phyloP scores from a whole-genome alignment of 2,113 vertebrate species.

The Platysteira castanea region DNA sequence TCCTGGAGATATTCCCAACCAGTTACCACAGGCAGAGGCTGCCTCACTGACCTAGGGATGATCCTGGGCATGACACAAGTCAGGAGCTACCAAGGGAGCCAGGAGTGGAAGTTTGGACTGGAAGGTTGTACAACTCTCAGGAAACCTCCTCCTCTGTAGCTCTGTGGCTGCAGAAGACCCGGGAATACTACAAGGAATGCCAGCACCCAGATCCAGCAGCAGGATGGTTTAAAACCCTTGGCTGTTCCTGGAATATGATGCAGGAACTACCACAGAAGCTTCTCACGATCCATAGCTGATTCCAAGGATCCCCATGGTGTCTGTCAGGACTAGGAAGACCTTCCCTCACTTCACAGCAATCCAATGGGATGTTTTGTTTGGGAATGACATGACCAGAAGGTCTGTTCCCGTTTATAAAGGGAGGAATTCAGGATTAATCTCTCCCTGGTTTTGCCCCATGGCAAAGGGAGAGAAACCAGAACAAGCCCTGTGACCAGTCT shows the following conservation, averaged over 20 bases:
- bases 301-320: neutral
- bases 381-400: neutral
- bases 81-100: neutral
- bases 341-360: neutral
- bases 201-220: neutral
- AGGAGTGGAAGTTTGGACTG: neutral
- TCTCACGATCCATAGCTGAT: neutral
- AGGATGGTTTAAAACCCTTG: neutral
- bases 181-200: neutral
- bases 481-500: neutral
- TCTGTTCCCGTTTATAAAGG: neutral
- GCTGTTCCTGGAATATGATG: neutral
- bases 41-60: neutral
- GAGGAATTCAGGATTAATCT: neutral
- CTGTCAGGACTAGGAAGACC: neutral
- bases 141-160: neutral
- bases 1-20: neutral
- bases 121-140: neutral
- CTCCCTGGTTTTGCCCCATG: neutral
- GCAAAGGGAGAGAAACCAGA: neutral
- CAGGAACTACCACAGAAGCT: neutral
- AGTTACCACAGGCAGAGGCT: neutral
- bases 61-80: neutral
- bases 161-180: neutral
- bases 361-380: neutral